These are phyloP conservation scores for Siderastrea radians DNA, from an alignment of 92 coral and sea anemone genomes.

Conservation along the genomic window DNA sequence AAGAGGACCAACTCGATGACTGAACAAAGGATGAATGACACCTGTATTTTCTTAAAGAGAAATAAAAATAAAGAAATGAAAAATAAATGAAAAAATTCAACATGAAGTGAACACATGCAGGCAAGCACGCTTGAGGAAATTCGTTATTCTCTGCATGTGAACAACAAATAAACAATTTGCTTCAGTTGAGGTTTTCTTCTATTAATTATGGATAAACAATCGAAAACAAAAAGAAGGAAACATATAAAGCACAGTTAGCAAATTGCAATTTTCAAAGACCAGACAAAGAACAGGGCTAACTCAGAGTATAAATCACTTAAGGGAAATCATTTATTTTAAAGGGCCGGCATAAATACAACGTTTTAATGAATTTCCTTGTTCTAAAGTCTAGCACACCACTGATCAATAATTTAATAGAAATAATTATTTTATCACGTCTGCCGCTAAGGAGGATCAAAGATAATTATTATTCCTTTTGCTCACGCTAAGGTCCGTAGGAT, in stretches of 20 bases:
- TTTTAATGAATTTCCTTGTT: neutral
- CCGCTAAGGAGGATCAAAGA: neutral
- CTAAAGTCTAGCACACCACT: neutral
- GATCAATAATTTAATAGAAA: neutral
- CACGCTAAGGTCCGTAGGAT: neutral
- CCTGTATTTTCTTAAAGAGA: neutral
- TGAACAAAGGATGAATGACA: neutral
- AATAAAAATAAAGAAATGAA: neutral
- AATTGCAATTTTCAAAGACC: neutral
- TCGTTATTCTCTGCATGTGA: neutral
- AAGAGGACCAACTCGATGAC: neutral
- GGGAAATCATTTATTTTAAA: neutral
- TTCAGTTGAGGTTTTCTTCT: neutral
- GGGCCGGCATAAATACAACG: neutral
- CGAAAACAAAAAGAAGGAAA: neutral
- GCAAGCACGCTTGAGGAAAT: neutral
- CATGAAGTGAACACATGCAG: neutral
- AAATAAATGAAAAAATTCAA: neutral
- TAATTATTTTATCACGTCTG: neutral
- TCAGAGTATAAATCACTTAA: neutral
- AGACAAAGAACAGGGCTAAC: neutral
- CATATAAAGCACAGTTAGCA: neutral
- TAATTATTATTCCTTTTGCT: neutral
- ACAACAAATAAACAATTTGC: neutral
- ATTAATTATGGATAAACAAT: constrained; percentile 24